Evolutionary conservation across 2,113 vertebrate genomes (phyloP).

Genomic region (Ciconia stormi): DNA sequence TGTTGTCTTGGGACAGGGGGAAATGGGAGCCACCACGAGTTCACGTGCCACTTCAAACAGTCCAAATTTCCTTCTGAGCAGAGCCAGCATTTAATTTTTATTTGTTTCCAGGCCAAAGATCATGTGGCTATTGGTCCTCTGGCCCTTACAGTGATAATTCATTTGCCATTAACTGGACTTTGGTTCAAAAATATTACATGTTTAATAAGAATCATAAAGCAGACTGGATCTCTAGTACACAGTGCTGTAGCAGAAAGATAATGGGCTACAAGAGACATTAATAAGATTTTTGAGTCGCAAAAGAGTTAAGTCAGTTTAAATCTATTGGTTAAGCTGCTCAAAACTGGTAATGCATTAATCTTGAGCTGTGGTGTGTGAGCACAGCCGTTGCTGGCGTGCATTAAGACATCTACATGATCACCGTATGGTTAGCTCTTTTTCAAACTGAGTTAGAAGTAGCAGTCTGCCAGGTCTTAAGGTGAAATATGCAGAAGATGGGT

Average conservation of each 20-base stretch:
- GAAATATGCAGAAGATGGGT: background rate
- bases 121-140: background rate
- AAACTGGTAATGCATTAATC: constrained; percentile 14
- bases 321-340: constrained; percentile 22
- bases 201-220: background rate
- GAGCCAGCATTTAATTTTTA: background rate
- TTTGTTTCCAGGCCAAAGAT: background rate
- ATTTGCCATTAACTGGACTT: background rate
- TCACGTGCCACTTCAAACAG: background rate
- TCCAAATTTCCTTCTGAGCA: background rate
- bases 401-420: background rate
- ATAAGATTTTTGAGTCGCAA: background rate
- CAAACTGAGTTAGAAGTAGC: background rate
- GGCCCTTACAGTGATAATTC: background rate
- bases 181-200: background rate
- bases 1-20: background rate
- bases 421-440: background rate
- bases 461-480: background rate
- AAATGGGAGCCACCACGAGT: background rate
- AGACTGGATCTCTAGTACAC: background rate
- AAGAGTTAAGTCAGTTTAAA: constrained; percentile 20
- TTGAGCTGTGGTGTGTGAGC: background rate
- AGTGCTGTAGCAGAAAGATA: background rate
- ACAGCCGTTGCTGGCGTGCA: fast-evolving
- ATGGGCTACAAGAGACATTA: constrained; percentile 14